These are phyloP conservation scores for Lepilemur ruficaudatus DNA, from an alignment of 2,797 vertebrate genomes.

Conservation along the genomic window DNA sequence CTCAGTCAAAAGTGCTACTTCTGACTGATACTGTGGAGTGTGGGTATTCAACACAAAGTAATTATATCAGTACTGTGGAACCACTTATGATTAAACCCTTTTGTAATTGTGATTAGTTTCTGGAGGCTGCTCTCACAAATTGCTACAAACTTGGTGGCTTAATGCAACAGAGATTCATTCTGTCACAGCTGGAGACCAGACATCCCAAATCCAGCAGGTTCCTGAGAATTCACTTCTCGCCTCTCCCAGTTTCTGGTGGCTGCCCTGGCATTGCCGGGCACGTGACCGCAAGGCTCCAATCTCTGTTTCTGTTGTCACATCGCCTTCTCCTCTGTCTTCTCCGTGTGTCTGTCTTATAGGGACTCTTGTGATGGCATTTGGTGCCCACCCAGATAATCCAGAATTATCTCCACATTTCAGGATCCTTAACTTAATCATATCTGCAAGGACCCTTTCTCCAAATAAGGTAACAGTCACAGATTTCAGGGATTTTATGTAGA, in stretches of 20 bases:
- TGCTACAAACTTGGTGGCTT: not conserved
- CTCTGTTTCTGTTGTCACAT: not conserved
- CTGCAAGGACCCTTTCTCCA: not conserved
- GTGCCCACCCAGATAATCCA: not conserved
- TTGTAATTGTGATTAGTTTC: not conserved
- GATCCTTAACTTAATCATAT: not conserved
- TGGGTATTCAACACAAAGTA: not conserved
- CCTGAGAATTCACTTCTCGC: not conserved
- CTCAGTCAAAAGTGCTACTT: not conserved
- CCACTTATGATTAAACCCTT: not conserved
- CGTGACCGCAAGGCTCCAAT: accelerated
- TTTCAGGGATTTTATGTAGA: not conserved
- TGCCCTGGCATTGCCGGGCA: not conserved
- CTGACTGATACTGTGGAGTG: not conserved
- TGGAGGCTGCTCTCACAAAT: not conserved
- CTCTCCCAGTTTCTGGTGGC: not conserved
- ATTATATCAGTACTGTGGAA: not conserved
- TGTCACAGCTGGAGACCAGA: not conserved
- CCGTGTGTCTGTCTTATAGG: not conserved
- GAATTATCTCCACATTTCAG: not conserved
- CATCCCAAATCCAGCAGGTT: not conserved
- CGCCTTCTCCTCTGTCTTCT: not conserved
- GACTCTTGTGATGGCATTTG: not conserved
- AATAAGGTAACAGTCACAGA: not conserved
- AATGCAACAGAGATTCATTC: not conserved